Evolutionary conservation across 2,797 vertebrate genomes (phyloP).

Genomic region (Menidia menidia): DNA sequence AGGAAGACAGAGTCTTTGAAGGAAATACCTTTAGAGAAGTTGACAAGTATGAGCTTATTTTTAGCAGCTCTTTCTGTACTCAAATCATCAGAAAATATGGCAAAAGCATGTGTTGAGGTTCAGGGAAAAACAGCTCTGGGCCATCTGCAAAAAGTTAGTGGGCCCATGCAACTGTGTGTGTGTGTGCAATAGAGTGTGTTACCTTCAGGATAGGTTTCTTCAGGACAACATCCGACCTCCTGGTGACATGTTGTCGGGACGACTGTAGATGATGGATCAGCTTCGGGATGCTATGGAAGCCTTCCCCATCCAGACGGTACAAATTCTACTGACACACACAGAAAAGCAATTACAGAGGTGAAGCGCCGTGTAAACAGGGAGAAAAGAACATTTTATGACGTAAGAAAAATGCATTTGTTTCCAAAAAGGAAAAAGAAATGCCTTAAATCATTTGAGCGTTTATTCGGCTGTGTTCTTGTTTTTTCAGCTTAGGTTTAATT

Average conservation of each 20-base stretch:
- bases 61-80: too few relatives aligned
- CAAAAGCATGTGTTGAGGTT: neutral
- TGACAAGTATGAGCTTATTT: too few relatives aligned
- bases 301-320: slow-evolving; percentile 92
- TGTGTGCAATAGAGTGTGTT: slow-evolving; percentile 1
- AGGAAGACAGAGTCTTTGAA: neutral
- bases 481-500: neutral
- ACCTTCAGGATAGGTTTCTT: slow-evolving; percentile 90
- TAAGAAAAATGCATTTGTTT: neutral
- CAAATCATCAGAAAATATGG: neutral
- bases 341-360: slow-evolving; percentile 22
- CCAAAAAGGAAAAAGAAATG: neutral
- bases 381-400: neutral
- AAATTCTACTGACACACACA: slow-evolving; percentile 81
- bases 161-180: neutral
- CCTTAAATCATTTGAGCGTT: neutral
- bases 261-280: slow-evolving; percentile 87
- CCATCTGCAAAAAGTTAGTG: too few relatives aligned
- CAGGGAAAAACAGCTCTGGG: too few relatives aligned
- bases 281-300: slow-evolving; percentile 88
- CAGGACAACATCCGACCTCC: slow-evolving; percentile 84
- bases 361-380: slow-evolving; percentile 1
- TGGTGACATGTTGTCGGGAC: slow-evolving; percentile 87
- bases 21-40: too few relatives aligned
- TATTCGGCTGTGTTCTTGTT: slow-evolving; percentile 4